Conservation (phyloP, 2,797 vertebrate genomes). For the Perodicticus potto region DNA sequence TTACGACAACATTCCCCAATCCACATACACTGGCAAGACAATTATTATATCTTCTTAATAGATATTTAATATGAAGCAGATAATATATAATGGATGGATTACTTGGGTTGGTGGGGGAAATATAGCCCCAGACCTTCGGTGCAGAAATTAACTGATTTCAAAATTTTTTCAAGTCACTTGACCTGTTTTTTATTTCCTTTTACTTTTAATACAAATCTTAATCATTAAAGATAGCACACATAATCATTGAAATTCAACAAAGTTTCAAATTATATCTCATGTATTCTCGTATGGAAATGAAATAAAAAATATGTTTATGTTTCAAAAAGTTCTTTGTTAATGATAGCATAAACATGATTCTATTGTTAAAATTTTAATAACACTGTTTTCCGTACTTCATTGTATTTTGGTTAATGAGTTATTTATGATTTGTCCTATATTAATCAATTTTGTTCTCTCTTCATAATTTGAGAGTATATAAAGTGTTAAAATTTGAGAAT, state of each 20-base stretch:
- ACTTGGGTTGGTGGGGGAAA: background rate
- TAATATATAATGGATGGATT: background rate
- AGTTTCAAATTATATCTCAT: conserved; percentile 15
- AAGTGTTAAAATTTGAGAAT: background rate
- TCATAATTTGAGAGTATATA: no score
- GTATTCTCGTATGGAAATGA: background rate
- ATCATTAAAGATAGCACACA: background rate
- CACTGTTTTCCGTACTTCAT: background rate
- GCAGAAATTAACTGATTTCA: conserved; percentile 38
- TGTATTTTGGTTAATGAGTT: background rate
- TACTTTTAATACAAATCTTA: background rate
- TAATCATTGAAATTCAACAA: conserved; percentile 40
- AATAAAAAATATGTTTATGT: background rate
- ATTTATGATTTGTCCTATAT: background rate
- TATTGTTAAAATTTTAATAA: background rate
- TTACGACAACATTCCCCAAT: background rate
- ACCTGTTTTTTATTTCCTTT: background rate
- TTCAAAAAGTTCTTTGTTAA: conserved; percentile 23
- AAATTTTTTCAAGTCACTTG: conserved; percentile 18
- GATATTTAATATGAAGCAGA: background rate
- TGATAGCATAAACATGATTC: background rate
- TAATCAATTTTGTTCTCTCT: background rate
- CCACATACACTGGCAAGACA: background rate
- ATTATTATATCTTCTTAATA: background rate
- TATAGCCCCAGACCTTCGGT: background rate